phyloP scores from a whole-genome alignment of 2,113 vertebrate species.

The Pseudorhombus dupliciocellatus region DNA sequence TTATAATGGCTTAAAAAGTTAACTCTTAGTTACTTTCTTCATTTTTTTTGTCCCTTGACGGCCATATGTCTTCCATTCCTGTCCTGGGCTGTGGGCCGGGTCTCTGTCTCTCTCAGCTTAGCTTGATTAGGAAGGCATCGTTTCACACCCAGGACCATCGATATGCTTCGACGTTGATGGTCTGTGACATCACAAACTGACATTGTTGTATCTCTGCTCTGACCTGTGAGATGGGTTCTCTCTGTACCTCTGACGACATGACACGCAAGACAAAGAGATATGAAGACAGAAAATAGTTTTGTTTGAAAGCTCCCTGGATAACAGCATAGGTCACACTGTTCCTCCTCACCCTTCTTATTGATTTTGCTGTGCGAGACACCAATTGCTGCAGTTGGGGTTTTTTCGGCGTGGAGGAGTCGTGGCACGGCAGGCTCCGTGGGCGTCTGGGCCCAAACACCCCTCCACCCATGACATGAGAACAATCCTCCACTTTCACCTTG shows the following conservation, averaged over 20 bases:
- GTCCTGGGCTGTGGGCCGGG: no score
- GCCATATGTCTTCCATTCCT: no score
- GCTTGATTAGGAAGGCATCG: no score
- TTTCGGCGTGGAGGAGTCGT: conserved; percentile 7
- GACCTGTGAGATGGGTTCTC: background rate
- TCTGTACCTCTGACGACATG: background rate
- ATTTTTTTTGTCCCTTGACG: no score
- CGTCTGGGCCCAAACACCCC: conserved; percentile 35
- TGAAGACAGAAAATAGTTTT: background rate
- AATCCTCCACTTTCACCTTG: conserved; percentile 13
- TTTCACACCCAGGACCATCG: no score
- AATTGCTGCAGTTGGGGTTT: background rate
- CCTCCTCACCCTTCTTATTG: background rate
- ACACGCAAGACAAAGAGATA: background rate
- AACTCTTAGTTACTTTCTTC: no score
- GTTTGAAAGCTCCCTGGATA: background rate
- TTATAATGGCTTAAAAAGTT: no score
- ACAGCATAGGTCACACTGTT: conserved; percentile 1
- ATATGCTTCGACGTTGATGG: no score
- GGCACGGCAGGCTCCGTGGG: conserved; percentile 9
- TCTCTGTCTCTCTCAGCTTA: no score
- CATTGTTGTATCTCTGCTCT: no score
- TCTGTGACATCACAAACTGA: no score
- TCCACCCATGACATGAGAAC: conserved; percentile 48
- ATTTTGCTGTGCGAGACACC: conserved; percentile 8